Base-by-base conservation (phyloP, 2,888 invertebrate genomes). In the Conistra vaccinii region DNA sequence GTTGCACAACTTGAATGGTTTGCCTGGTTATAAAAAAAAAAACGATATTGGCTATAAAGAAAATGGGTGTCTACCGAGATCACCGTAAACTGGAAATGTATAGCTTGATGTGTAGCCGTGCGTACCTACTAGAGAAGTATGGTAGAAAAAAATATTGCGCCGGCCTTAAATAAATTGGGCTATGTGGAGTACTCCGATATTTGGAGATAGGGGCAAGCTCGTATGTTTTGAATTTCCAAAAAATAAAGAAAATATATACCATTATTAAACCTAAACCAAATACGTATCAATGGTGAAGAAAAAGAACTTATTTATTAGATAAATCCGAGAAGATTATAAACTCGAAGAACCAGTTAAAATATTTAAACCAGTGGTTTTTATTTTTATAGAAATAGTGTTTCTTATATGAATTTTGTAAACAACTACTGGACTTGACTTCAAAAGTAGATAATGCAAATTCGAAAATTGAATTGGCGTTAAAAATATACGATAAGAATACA, bases 311-410 rank as follows among this genome's bases (percentile, higher is more conserved):
- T 48, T 32, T 26, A 48, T 17, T 62, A 57, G 2, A 42, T 3
- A 57, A 55, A 78, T 70, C 39, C 20, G 48, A n/a, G 9, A 69
- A 42, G 51, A 76, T 76, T 78, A 23, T 70, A 63, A 58, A 76
- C 48, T 48, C 29, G 14, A 26, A 32, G 17, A 55, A 69, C 26
- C 55, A 26, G 39, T 9, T 69, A 9, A 42, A 76, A 53, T 60
- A 57, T 42, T 42, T 17, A 5, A 68, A 60, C 23, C 20, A 32
- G 12, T 5, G 32, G 12, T 26, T 26, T 20, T 55, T 48, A 62
- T 55, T 76, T 77, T 77, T 78, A 32, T 51, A 70, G 32, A 29
- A 45, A 53, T 42, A 26, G 23, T 32, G 17, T 62, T 39, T 62
- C 14, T n/a, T 32, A 3, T 35, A 45, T 23, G 9, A 73, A 32